Percentiles rank a stretch among this genome's conserved stretches.
These are phyloP conservation scores for Ophiodon elongatus DNA, from an alignment of 2,113 vertebrate genomes.

Conservation along the genomic window DNA sequence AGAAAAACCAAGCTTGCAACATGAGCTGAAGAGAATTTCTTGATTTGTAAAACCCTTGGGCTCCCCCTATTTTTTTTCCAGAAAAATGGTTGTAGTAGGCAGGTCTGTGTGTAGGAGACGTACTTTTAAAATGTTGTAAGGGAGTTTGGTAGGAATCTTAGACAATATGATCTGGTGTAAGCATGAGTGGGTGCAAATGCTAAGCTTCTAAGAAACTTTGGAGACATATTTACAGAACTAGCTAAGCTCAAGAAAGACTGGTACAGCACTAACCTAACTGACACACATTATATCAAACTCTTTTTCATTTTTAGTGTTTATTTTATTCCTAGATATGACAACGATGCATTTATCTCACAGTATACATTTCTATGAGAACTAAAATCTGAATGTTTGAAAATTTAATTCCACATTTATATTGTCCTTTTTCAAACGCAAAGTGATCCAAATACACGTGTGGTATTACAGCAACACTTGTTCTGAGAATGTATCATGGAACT, in stretches of 20 bases:
- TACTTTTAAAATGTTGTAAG: neutral
- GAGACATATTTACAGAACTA: neutral
- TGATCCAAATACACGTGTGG: neutral
- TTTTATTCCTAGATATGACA: neutral
- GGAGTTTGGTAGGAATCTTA: neutral
- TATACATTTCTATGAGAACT: neutral
- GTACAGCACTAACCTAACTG: neutral
- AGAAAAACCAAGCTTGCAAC: conserved; percentile 24
- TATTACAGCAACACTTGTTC: conserved; percentile 13
- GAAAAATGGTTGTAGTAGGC: neutral
- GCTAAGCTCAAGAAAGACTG: neutral
- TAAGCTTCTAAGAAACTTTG: neutral
- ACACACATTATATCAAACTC: neutral
- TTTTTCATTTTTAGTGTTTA: neutral
- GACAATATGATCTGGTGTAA: conserved; percentile 4
- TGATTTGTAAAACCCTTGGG: neutral
- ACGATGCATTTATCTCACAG: neutral
- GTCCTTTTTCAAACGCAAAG: neutral
- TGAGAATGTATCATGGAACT: conserved; percentile 7
- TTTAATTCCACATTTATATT: conserved; percentile 15
- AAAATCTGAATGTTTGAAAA: conserved; percentile 11
- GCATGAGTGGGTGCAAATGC: neutral
- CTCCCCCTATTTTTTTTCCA: neutral
- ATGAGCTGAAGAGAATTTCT: neutral
- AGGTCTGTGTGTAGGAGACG: neutral